These are phyloP conservation scores for Acanthaster planci DNA, from an alignment of 35 echinoderm and acorn worm genomes.

Conservation along the genomic window DNA sequence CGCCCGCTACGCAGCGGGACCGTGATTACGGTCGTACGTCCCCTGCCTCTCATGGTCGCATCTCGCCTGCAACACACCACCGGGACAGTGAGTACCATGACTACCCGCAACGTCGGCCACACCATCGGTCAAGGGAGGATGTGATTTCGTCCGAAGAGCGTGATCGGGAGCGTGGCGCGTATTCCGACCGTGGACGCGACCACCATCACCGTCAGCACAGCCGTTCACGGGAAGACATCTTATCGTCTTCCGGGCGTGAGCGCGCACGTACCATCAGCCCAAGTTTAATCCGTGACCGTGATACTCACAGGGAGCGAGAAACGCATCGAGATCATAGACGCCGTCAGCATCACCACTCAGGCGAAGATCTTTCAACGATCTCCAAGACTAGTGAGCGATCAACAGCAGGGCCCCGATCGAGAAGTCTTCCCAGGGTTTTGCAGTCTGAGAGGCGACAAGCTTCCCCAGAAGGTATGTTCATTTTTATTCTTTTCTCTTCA, in stretches of 20 bases:
- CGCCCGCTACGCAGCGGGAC: background rate
- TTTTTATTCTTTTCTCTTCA: background rate
- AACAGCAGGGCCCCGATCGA: background rate
- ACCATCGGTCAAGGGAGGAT: constrained; percentile 15
- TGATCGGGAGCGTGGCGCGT: background rate
- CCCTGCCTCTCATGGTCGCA: background rate
- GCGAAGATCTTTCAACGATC: background rate
- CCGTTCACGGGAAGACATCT: constrained; percentile 10
- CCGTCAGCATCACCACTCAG: constrained; percentile 24
- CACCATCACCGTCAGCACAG: constrained; percentile 1
- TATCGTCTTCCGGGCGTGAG: background rate
- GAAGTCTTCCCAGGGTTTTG: constrained; percentile 16
- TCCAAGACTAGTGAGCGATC: background rate
- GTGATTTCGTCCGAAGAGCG: background rate
- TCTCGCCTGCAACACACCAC: background rate
- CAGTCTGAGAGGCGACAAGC: constrained; percentile 17
- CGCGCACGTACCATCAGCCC: constrained; percentile 14
- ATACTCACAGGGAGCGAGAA: background rate
- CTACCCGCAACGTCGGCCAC: background rate
- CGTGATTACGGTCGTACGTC: constrained; percentile 16
- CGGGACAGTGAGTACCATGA: constrained; percentile 3
- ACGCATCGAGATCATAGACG: constrained; percentile 9
- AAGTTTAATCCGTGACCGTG: background rate
- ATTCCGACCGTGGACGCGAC: background rate
- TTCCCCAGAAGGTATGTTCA: constrained; percentile 4